These are phyloP conservation scores for Agrotis puta DNA, from an alignment of 2,888 invertebrate genomes.

Conservation along the genomic window DNA sequence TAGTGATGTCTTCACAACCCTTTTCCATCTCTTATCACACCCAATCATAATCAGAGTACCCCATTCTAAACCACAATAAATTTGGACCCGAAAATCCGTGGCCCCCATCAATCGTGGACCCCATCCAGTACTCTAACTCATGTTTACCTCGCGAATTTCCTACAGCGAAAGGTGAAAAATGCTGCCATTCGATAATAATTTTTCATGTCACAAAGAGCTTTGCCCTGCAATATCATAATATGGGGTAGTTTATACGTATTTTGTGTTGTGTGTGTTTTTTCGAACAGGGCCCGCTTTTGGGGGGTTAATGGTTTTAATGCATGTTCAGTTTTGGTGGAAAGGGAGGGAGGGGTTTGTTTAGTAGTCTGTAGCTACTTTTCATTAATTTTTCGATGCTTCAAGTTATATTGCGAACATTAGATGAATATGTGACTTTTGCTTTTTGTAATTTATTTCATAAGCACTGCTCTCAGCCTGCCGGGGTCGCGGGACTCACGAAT, in stretches of 20 bases:
- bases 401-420: too few relatives aligned
- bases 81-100: constrained; percentile 42
- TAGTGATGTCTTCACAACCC: constrained; percentile 27
- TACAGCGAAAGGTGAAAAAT: constrained; percentile 74
- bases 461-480: too few relatives aligned
- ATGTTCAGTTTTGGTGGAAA: neutral
- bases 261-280: constrained; percentile 40
- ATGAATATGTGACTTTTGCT: too few relatives aligned
- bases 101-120: constrained; percentile 53
- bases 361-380: too few relatives aligned
- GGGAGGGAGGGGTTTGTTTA: too few relatives aligned
- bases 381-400: too few relatives aligned
- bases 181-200: constrained; percentile 70
- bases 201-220: constrained; percentile 68
- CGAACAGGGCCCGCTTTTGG: neutral
- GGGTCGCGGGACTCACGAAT: too few relatives aligned
- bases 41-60: constrained; percentile 53
- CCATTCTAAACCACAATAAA: constrained; percentile 49
- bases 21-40: constrained; percentile 44
- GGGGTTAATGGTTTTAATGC: neutral
- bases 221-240: constrained; percentile 65
- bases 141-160: constrained; percentile 59
- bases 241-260: constrained; percentile 39
- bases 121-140: constrained; percentile 60
- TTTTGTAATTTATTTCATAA: too few relatives aligned